Evolutionary conservation across 2,888 invertebrate species (phyloP).

Genomic region (Siphonodentalium dalli): DNA sequence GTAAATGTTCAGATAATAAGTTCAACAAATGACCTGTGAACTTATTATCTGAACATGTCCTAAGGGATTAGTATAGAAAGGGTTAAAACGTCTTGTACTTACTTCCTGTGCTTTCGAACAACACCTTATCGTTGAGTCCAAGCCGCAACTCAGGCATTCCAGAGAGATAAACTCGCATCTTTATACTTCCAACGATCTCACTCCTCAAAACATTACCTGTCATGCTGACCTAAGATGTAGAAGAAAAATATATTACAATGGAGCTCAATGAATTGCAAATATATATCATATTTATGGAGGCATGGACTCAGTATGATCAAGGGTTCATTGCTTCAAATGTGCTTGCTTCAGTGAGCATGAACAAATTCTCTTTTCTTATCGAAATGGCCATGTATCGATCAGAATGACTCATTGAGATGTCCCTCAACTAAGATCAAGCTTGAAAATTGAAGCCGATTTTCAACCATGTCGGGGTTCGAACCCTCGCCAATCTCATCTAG

Average conservation of each 20-base stretch:
- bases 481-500: too few relatives aligned
- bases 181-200: conserved; percentile 97
- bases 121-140: conserved; percentile 94
- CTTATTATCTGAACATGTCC: too few relatives aligned
- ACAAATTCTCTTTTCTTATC: background rate
- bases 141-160: conserved; percentile 98
- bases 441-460: too few relatives aligned
- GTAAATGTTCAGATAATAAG: too few relatives aligned
- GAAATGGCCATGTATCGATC: background rate
- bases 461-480: too few relatives aligned
- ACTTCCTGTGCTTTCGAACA: conserved; percentile 95
- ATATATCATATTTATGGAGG: background rate
- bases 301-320: background rate
- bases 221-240: conserved; percentile 74
- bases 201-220: conserved; percentile 95
- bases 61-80: too few relatives aligned
- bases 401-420: too few relatives aligned
- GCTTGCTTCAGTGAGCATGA: background rate
- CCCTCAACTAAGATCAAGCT: too few relatives aligned
- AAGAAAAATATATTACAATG: conserved; percentile 1
- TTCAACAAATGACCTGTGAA: too few relatives aligned
- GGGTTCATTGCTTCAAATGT: background rate
- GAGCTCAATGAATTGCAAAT: background rate
- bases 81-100: conserved; percentile 54
- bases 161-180: conserved; percentile 97